Evolutionary conservation across 2,797 vertebrate species (phyloP), one percentile per base, ranked within the genome.

Genomic region (Lagocephalus sceleratus): DNA sequence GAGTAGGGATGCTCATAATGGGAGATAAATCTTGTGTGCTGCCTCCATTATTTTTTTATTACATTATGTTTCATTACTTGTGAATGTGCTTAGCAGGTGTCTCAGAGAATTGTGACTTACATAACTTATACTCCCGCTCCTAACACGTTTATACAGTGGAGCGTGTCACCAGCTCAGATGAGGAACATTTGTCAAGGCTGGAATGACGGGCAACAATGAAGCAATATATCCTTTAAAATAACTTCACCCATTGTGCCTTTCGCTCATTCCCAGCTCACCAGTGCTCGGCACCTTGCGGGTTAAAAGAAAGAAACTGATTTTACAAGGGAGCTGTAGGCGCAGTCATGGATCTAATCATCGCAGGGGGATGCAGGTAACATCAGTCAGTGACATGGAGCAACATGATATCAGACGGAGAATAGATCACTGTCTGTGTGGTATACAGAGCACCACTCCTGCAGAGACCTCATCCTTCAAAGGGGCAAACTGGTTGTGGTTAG

Each of bases 401-500:
- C 81, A 77, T 82, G 85, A 90, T 89, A 91, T 87, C 76, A 87
- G 81, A 84, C 78, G 68, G 68, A 62, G 86, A 84, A 89, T 80
- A 88, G 83, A 87, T 86, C 79, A 82, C 80, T 84, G 87, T 85
- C 83, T 76, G 82, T 84, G 84, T 81, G 82, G 81, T 87, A 79
- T 81, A 83, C 79, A 75, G 76, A 78, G 81, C 81, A 69, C 55
- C 81, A 78, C 85, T 85, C 84, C 86, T 79, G 65, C 81, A 71
- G 78, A 87, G 83, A 85, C 87, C 87, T 87, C 84, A 86, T 91
- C 83, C 86, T 89, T 89, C 83, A 79, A 77, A 81, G 82, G 81
- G 84, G 76, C 86, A 89, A 88, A 86, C 86, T 85, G 85, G 81
- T 89, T 91, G 86, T 82, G 90, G 89, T 90, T 87, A 87, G 87